Conservation (phyloP, 2,113 vertebrate species). For the Laticauda colubrina region DNA sequence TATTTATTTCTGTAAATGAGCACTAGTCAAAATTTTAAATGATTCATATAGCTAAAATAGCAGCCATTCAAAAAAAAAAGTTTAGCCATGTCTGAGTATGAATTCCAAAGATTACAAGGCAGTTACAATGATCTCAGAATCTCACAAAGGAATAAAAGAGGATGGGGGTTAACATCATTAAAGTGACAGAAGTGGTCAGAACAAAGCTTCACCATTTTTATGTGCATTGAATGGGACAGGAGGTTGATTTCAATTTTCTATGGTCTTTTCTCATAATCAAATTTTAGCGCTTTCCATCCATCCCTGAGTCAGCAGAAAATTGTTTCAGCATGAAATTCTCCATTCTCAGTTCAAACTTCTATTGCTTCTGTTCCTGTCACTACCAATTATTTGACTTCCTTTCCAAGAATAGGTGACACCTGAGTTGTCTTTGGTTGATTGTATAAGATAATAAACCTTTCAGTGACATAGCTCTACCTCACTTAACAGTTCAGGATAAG, state of each 20-base stretch:
- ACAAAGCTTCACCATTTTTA: not conserved
- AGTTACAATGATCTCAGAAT: not conserved
- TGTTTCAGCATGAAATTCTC: not conserved
- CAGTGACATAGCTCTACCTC: not conserved
- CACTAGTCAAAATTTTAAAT: not conserved
- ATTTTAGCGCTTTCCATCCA: not conserved
- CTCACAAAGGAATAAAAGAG: not conserved
- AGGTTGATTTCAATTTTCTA: not conserved
- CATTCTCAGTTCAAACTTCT: not conserved
- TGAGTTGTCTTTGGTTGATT: not conserved
- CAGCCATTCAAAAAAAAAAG: not conserved
- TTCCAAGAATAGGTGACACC: not conserved
- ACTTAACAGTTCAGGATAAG: not conserved
- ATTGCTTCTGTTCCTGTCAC: not conserved
- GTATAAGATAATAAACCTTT: not conserved
- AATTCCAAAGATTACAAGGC: not conserved
- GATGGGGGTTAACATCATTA: not conserved
- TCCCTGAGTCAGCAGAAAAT: not conserved
- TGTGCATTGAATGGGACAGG: not conserved
- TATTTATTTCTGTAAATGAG: not conserved
- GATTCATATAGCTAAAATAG: not conserved
- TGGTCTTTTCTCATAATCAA: not conserved
- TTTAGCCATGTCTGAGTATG: not conserved
- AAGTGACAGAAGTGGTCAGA: not conserved
- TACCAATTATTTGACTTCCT: not conserved